A percentile compares a stretch with the other conserved stretches of the same genome.
Evolutionary conservation across 2,797 vertebrate species (phyloP).

Genomic region (Clarias fuscus): DNA sequence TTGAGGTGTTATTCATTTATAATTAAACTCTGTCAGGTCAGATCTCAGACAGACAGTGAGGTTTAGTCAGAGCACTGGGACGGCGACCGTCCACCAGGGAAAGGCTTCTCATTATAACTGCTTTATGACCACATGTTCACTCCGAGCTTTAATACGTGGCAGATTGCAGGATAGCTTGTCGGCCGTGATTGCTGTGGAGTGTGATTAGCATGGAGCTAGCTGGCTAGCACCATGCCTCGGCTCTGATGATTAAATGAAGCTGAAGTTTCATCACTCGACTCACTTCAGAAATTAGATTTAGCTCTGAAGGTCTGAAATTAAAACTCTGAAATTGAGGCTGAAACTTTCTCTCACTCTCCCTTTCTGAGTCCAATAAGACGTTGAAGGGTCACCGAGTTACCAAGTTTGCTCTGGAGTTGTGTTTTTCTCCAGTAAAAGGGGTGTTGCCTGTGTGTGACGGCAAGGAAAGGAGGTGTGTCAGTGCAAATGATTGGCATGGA

Average conservation of each 20-base stretch:
- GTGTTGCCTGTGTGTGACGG: background rate
- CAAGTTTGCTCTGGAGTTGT: background rate
- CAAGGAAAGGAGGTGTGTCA: background rate
- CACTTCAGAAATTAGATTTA: background rate
- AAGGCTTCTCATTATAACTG: slow-evolving; percentile 23
- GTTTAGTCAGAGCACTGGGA: slow-evolving; percentile 14
- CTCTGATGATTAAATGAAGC: slow-evolving; percentile 34
- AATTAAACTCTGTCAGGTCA: slow-evolving; percentile 35
- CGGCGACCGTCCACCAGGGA: slow-evolving; percentile 33
- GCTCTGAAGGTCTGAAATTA: background rate
- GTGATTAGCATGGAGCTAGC: slow-evolving; percentile 19
- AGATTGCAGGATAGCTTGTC: background rate
- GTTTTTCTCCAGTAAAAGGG: background rate
- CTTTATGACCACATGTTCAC: slow-evolving; percentile 13
- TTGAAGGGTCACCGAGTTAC: background rate
- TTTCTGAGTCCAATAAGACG: background rate
- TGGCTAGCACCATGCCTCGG: background rate
- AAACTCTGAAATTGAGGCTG: background rate
- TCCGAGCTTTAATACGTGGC: background rate
- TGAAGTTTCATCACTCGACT: slow-evolving; percentile 7
- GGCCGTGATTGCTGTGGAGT: slow-evolving; percentile 11
- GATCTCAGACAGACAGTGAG: slow-evolving; percentile 48
- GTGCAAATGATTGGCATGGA: background rate
- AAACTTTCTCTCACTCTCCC: background rate
- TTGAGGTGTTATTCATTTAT: slow-evolving; percentile 33